A percentile compares a stretch with the other conserved stretches of the same genome.
Evolutionary conservation across 2,888 invertebrate genomes (phyloP).

Genomic region (Lasioglossum calceatum): DNA sequence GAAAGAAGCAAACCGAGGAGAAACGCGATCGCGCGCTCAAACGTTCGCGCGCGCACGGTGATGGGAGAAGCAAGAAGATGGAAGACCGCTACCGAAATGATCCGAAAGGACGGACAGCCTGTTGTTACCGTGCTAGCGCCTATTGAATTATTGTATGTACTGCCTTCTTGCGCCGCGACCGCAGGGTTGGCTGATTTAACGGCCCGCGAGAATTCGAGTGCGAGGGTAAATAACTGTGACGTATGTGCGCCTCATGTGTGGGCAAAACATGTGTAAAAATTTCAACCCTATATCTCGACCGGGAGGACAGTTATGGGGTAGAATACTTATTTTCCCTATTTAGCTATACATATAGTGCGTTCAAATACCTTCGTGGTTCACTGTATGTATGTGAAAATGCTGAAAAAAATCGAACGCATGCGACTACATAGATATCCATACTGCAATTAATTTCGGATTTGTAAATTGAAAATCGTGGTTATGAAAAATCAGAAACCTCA

Average conservation of each 20-base stretch:
- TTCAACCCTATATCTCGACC: too few relatives aligned
- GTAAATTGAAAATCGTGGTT: too few relatives aligned
- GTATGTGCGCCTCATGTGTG: constrained; percentile 44
- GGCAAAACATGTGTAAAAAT: too few relatives aligned
- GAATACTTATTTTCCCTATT: too few relatives aligned
- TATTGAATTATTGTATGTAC: constrained; percentile 57
- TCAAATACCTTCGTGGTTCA: too few relatives aligned
- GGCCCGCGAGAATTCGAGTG: constrained; percentile 45
- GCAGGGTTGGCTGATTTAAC: constrained; percentile 17
- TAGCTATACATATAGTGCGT: too few relatives aligned
- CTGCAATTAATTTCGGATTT: too few relatives aligned
- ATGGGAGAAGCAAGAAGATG: constrained; percentile 13
- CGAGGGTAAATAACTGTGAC: constrained; percentile 63
- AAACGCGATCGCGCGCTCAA: neutral
- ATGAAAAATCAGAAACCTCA: too few relatives aligned
- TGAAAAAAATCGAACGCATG: too few relatives aligned
- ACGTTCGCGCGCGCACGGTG: neutral
- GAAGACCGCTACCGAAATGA: constrained; percentile 61
- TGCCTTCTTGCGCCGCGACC: constrained; percentile 33
- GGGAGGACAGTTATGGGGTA: too few relatives aligned
- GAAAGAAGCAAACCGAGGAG: constrained; percentile 25
- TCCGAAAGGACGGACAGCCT: constrained; percentile 38
- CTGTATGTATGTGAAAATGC: too few relatives aligned
- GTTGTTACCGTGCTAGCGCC: constrained; percentile 54
- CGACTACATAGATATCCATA: too few relatives aligned